Evolutionary conservation across 1,140 invertebrate species (phyloP), one percentile per base, ranked within the genome.

Genomic region (Drosophila willistoni): DNA sequence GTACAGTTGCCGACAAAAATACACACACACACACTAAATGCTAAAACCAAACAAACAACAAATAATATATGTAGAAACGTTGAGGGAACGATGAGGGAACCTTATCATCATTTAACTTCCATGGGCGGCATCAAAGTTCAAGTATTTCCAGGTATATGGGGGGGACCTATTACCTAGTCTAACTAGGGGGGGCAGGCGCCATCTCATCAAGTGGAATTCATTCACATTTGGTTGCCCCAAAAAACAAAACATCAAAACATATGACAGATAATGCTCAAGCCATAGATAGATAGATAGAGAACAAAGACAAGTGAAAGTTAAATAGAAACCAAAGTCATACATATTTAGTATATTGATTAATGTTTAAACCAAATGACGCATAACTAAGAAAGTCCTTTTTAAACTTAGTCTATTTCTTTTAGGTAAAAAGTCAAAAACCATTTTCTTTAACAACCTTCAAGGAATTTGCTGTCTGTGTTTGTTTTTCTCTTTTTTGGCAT

Each of bases 1-100:
- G 68, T 85, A 86, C 83, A 87, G 83, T 87, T 68, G 71, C 44
- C 25, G 55, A 61, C 83, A 86, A 87, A 87, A 87, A 29, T 2
- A 22, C 1, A 25, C 29, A 7, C 6, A 29, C 5, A 29, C 29
- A 61, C 59, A 36, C 2, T 1, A 44, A 34, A 67, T 62, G 36
- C 75, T 66, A 75, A 76, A 79, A 61, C 55, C 36, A 39, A 39
- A n/a, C n/a, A n/a, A 39, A 12, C 9, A 29, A 59, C 56, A 59
- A 59, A 59, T 59, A 59, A 59, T 59, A 59, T 39, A 39, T 13
- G 12, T 13, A 13, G 36, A 39, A 39, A 12, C 36, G 36, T 19
- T 34, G 34, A 22, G 44, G 17, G 17, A 44, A 47, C 44, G n/a
- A 19, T 17, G 9, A 7, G 17, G 44, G n/a, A 64, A 42, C 65